Conservation (phyloP, 2,888 invertebrate genomes). For the Macropis europaea region DNA sequence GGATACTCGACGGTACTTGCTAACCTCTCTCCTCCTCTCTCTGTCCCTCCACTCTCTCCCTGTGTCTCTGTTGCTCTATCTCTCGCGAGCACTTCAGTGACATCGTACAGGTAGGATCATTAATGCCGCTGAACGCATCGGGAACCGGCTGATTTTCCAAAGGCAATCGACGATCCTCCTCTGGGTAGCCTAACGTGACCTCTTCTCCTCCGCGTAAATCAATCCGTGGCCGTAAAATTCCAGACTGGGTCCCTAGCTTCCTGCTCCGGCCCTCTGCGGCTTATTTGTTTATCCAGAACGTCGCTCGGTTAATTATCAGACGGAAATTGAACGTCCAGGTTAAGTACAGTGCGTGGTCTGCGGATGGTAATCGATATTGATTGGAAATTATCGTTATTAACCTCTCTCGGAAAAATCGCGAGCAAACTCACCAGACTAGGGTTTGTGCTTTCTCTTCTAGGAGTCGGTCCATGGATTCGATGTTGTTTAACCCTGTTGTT, state of each 20-base stretch:
- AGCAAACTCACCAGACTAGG: neutral
- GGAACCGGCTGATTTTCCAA: conserved; percentile 6
- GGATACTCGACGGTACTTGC: conserved; percentile 78
- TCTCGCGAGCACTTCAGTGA: conserved; percentile 55
- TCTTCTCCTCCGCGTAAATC: conserved; percentile 8
- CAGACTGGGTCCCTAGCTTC: neutral
- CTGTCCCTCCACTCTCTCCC: conserved; percentile 39
- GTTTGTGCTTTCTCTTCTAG: neutral
- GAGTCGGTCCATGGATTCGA: neutral
- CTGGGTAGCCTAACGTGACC: neutral
- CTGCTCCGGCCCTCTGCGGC: neutral
- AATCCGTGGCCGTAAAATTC: conserved; percentile 20
- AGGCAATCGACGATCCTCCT: neutral
- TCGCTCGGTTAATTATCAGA: conserved; percentile 22
- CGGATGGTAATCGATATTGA: conserved; percentile 30
- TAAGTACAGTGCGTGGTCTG: conserved; percentile 1
- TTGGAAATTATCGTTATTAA: conserved; percentile 38
- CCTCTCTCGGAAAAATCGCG: neutral
- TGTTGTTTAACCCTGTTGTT: neutral
- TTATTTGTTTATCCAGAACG: conserved; percentile 34
- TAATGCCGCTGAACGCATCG: conserved; percentile 47
- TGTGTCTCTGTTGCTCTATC: conserved; percentile 52
- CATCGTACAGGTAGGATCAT: conserved; percentile 63
- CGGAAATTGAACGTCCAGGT: conserved; percentile 32
- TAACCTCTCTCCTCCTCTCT: conserved; percentile 68